Evolutionary conservation across 2,797 vertebrate genomes (phyloP).

Genomic region (Fistularia commersonii): DNA sequence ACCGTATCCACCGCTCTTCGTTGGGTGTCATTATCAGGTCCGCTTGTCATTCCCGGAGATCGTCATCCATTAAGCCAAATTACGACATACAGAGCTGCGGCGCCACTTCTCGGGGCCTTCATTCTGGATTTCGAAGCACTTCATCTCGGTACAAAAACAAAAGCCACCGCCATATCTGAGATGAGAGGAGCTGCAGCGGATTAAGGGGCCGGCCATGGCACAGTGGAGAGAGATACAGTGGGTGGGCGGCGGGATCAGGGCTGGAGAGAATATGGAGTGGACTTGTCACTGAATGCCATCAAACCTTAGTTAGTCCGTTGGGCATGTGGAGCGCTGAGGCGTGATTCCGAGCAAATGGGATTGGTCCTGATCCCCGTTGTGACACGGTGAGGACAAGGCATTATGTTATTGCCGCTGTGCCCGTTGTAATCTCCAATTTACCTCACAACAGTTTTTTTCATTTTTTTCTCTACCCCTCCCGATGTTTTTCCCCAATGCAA

Average conservation of each 20-base stretch:
- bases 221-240: conserved; percentile 14
- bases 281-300: conserved; percentile 12
- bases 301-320: conserved; percentile 3
- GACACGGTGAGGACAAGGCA: conserved; percentile 37
- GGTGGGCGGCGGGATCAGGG: conserved; percentile 5
- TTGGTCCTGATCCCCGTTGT: conserved; percentile 45
- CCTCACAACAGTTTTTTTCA: conserved; percentile 10
- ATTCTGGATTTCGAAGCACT: conserved; percentile 1
- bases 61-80: too few relatives aligned
- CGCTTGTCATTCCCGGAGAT: too few relatives aligned
- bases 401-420: conserved; percentile 38
- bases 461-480: too few relatives aligned
- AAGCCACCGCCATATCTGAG: conserved; percentile 25
- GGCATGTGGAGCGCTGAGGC: conserved; percentile 13
- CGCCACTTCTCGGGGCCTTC: background rate
- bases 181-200: conserved; percentile 39
- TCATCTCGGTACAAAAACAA: conserved; percentile 10
- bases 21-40: conserved; percentile 5
- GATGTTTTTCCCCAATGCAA: too few relatives aligned
- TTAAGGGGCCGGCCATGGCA: conserved; percentile 38
- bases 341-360: conserved; percentile 52
- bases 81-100: background rate
- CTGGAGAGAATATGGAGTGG: conserved; percentile 12
- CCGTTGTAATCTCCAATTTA: conserved; percentile 51
- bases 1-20: conserved; percentile 5